A percentile compares a stretch with the other conserved stretches of the same genome.
Evolutionary conservation across 2,797 vertebrate species (phyloP).

Genomic region (Acanthopagrus latus): DNA sequence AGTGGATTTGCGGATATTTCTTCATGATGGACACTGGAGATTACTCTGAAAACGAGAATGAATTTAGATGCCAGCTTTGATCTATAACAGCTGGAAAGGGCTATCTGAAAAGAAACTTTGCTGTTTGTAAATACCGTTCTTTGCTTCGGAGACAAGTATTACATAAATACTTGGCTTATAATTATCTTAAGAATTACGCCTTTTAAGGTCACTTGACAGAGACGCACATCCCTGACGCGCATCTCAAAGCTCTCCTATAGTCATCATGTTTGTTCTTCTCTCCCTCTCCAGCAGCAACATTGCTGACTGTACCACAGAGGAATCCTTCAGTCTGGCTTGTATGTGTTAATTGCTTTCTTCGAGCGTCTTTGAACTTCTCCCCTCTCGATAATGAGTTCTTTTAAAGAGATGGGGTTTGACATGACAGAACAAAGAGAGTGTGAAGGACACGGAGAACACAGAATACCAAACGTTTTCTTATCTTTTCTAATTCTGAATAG

Average conservation of each 20-base stretch:
- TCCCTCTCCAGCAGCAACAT: slow-evolving; percentile 36
- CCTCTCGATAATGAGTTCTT: slow-evolving; percentile 78
- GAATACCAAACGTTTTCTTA: slow-evolving; percentile 64
- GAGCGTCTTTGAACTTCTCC: slow-evolving; percentile 75
- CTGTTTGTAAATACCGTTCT: not conserved
- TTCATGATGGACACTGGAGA: not conserved
- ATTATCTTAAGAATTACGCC: not conserved
- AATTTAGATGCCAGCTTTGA: not conserved
- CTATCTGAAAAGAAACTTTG: slow-evolving; percentile 2
- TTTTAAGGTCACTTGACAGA: slow-evolving; percentile 12
- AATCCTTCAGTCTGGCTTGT: slow-evolving; percentile 61
- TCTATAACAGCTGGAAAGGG: not conserved
- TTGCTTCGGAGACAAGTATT: slow-evolving; percentile 4
- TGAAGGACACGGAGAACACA: slow-evolving; percentile 64
- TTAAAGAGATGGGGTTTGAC: slow-evolving; percentile 76
- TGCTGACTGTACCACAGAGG: slow-evolving; percentile 64
- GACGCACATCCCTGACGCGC: slow-evolving; percentile 23
- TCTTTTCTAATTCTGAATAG: slow-evolving; percentile 40
- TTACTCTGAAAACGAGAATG: not conserved
- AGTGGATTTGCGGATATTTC: not conserved
- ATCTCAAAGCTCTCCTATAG: slow-evolving; percentile 21
- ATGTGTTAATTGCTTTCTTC: slow-evolving; percentile 80
- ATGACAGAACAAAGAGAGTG: slow-evolving; percentile 71
- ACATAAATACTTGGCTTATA: not conserved
- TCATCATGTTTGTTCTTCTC: slow-evolving; percentile 47